phyloP scores from a whole-genome alignment of 2,888 invertebrate genomes.

The Octonoba sinensis region DNA sequence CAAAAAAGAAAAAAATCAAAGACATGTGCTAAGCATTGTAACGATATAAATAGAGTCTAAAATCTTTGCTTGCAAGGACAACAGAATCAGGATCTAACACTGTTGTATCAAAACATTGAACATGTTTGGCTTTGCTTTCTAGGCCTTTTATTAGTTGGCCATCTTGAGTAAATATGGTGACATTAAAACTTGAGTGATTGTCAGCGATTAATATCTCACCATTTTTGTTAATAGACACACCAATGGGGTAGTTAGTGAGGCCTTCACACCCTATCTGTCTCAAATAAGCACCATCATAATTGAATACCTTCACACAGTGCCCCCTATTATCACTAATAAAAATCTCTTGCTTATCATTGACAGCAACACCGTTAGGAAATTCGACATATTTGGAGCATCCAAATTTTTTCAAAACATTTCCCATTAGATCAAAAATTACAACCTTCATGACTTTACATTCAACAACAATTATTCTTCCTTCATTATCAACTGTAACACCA shows the following conservation, averaged over 20 bases:
- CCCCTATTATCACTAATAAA: conserved; percentile 99
- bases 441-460: conserved; percentile 99
- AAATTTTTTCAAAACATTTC: conserved; percentile 96
- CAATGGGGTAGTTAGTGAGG: conserved; percentile 98
- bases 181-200: conserved; percentile 99
- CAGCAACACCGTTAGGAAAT: conserved; percentile 99
- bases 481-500: conserved; percentile 98
- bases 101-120: conserved; percentile 99
- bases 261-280: conserved; percentile 99
- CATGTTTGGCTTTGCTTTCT: conserved; percentile 99
- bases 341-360: conserved; percentile 99
- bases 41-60: conserved; percentile 98
- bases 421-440: conserved; percentile 98
- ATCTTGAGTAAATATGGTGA: conserved; percentile 97
- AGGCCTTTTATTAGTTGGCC: conserved; percentile 97
- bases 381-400: conserved; percentile 98
- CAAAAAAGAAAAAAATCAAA: too few species aligned
- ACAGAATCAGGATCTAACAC: conserved; percentile 99
- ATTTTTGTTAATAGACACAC: conserved; percentile 96
- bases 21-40: conserved; percentile 75
- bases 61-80: conserved; percentile 98
- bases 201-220: conserved; percentile 99
- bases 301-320: conserved; percentile 99
- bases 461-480: conserved; percentile 98
- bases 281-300: conserved; percentile 95